Conservation (phyloP, 1,140 invertebrate genomes). For the Zaprionus kolodkinae region DNA sequence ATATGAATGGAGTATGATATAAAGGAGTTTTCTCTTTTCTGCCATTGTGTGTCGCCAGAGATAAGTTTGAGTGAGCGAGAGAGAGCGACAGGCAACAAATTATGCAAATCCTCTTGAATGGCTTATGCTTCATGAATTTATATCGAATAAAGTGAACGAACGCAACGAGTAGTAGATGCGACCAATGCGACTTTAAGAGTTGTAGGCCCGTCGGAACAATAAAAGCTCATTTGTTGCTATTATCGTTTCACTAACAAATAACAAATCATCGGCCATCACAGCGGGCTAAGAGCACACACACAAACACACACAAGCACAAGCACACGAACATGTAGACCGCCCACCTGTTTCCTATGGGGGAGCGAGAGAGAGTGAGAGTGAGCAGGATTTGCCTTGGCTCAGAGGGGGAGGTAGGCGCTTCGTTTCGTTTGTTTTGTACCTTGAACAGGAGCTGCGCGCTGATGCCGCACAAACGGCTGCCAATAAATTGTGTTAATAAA, state of each 20-base stretch:
- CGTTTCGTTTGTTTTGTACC: constrained; percentile 37
- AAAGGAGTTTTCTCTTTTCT: background rate
- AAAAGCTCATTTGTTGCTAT: constrained; percentile 83
- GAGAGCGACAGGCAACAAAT: constrained; percentile 50
- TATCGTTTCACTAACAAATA: constrained; percentile 82
- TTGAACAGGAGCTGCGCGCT: constrained; percentile 55
- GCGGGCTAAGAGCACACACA: constrained; percentile 24
- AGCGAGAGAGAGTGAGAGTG: too few species aligned
- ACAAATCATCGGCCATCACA: constrained; percentile 71
- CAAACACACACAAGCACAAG: constrained; percentile 15
- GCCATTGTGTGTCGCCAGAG: constrained; percentile 5
- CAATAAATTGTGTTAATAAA: constrained; percentile 84
- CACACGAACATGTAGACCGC: constrained; percentile 13
- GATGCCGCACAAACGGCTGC: constrained; percentile 77
- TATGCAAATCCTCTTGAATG: constrained; percentile 77
- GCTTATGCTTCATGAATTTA: constrained; percentile 82
- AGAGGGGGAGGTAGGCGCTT: background rate
- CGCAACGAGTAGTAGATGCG: constrained; percentile 11
- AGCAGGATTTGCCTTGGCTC: background rate
- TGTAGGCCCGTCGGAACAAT: constrained; percentile 65
- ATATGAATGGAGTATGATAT: constrained; percentile 17
- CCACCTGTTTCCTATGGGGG: constrained; percentile 36
- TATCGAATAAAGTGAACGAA: constrained; percentile 66
- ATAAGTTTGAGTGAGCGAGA: background rate
- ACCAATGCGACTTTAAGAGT: constrained; percentile 58